Base-by-base conservation (phyloP, 2,888 invertebrate genomes). In the Cantharis flavilabris region DNA sequence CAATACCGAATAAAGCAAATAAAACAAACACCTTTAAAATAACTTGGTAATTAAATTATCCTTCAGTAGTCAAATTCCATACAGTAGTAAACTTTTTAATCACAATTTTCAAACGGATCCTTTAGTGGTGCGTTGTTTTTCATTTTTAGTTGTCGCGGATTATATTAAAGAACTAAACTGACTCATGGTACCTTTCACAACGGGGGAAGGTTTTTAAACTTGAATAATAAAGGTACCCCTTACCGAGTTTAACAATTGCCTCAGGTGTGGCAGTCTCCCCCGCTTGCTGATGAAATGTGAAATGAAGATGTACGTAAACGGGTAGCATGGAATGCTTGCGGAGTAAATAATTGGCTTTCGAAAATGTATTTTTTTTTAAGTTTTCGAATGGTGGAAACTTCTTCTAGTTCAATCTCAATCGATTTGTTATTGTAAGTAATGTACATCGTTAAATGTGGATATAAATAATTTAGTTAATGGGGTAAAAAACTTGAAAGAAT, bases 111-210 rank as follows among this genome's bases (percentile, higher is more conserved):
- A 13, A 33, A 33, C 33, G 33, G 3, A 13, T 33, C 49, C 28
- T 49, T n/a, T 49, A 49, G n/a, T 49, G 49, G n/a, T 49, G 49
- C 13, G 49, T 49, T 49, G 9, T 23, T 67, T 49, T n/a, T 23
- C 26, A 64, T 64, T 67, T 23, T 67, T 13, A 49, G 80, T 76
- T 75, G 72, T 79, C 76, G 72, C 70, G 75, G 76, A 79, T 72
- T 62, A 73, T 69, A 74, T 76, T 78, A 80, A 80, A 79, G 78
- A 76, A 69, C 75, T 75, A 73, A 77, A 80, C 80, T 82, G 82
- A 81, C 76, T 81, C 80, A 81, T 74, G 64, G 75, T 75, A 75
- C 77, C 77, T 78, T 79, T 81, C 80, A 72, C 76, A 80, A 79
- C 76, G 77, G 79, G 80, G 80, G 80, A 79, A 77, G 69, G 77